Base-by-base conservation (phyloP, 1,140 invertebrate genomes). In the Oedothorax gibbosus region DNA sequence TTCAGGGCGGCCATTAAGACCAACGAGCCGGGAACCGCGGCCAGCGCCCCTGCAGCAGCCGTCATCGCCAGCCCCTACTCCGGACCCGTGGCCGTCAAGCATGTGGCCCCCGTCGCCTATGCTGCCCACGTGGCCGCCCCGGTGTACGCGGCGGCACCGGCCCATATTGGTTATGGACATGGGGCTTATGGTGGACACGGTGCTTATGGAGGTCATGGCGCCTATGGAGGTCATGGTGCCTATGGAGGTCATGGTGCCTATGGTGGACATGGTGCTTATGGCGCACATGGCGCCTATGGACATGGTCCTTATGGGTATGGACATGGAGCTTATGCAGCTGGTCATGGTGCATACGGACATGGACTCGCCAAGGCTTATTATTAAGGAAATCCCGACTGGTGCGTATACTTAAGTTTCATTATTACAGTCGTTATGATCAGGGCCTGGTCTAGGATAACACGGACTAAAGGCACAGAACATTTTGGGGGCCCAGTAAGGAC, bases 11-110 rank as follows among this genome's bases (percentile, higher is more conserved):
- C 65, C 20, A 77, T 86, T 57, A 80, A 78, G 62, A 86, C 85
- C 35, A 86, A 86, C 78, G 85, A 86, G 21, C 78, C 76, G 3
- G 85, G 85, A 71, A 86, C 85, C 51, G 85, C 85, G 15, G 78
- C 66, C 56, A 81, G 85, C 51, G 83, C 83, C 20, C 83, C 83
- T 51, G 83, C 83, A 18, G 83, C 83, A 35, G 83, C 66, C 20
- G 73, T 85, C 20, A 78, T 85, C 51, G 83, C 75, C 49, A 73
- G 69, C 15, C 73, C 83, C 14, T 85, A 85, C 49, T 73, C 64
- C 10, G 71, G 15, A 14, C 72, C 81, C 12, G 71, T 60, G n/a
- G 81, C 81, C 21, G 64, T 84, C 53, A 76, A 75, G 50, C 81
- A 84, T 51, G 71, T 84, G 6, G 71, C 62, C 12, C 81, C 81